Evolutionary conservation across 35 echinoderm and acorn worm genomes (phyloP), one percentile per base, ranked within the genome.

Genomic region (Apostichopus japonicus): DNA sequence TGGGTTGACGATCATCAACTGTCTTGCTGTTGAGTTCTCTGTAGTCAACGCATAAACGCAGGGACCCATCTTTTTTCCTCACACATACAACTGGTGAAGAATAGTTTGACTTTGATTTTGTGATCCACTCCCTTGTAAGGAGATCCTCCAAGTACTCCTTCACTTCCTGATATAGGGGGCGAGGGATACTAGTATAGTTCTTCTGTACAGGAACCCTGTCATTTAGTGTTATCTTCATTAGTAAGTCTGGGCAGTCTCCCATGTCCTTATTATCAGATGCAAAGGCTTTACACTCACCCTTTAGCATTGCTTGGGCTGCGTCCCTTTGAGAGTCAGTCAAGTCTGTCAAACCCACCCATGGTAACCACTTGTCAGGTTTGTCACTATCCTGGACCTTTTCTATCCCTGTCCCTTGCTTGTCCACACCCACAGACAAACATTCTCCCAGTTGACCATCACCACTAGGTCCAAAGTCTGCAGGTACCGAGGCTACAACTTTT

Each of bases 51-150:
- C 81, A 96, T 10, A 96, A 77, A 0, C 93, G 24, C 1, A 92
- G 24, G 6, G 19, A 10, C 4, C 95, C 95, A 90, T 94, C 93
- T 10, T n/a, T n/a, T n/a, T n/a, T n/a, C n/a, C n/a, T n/a, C n/a
- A n/a, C n/a, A n/a, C n/a, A n/a, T n/a, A n/a, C 95, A 0, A 94
- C 90, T 70, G 93, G 95, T 19, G 95, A 94, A 0, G 95, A 84
- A 61, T 96, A 96, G n/a, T n/a, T n/a, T n/a, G n/a, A n/a, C n/a
- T n/a, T n/a, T n/a, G n/a, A n/a, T n/a, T n/a, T n/a, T n/a, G 24
- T 51, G 23, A 93, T 86, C 86, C 91, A 95, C 17, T 79, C 91
- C 90, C 88, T 62, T 4, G 54, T 44, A 8, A 95, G 65, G 0
- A 95, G 79, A 55, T 95, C 94, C 53, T 62, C 4, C 4, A 95